Evolutionary conservation across 2,113 vertebrate species (phyloP), one percentile per base, ranked within the genome.

Genomic region (Myiozetetes cayanensis): DNA sequence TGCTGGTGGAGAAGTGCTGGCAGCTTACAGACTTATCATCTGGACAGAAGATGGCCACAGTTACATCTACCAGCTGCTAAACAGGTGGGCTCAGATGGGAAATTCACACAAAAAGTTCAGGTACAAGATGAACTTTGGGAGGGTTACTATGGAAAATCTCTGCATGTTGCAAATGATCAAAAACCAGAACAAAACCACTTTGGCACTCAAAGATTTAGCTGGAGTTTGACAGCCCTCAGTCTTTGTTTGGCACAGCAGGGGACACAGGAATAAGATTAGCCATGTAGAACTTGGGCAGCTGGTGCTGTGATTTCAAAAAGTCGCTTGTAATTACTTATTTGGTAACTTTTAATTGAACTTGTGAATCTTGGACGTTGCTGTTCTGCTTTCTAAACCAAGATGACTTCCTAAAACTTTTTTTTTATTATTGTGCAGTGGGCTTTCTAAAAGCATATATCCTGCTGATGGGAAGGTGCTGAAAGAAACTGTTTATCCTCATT

Each of bases 21-120:
- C 98, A 25, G 96, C 98, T 73, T 96, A 98, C 96, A 97, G 98
- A 93, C 94, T 98, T 65, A 98, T 98, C 88, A 92, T 98, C 93
- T 98, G 98, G 98, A 98, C 98, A 22, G 97, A 98, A 90, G 98
- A 97, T 46, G 98, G 98, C 76, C 97, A 96, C 91, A 97, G 98
- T 91, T 98, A 97, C 67, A 98, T 98, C 97, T 98, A 98, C 98
- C 98, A 98, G 98, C 98, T 99, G 98, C 97, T 98, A 52, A 98
- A 98, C 98, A 98, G 98, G 98, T 99, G 98, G 98, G 98, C 95
- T 97, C 97, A 97, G 97, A 97, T 97, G 97, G 97, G 97, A 91
- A 96, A 95, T 15, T 93, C 90, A 77, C 96, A 96, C 88, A 95
- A 92, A 94, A 97, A 97, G 96, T 97, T 98, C 97, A 98, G 98